Evolutionary conservation across 53 echinoderm and acorn worm species (phyloP).

Genomic region (Glandiceps talaboti): DNA sequence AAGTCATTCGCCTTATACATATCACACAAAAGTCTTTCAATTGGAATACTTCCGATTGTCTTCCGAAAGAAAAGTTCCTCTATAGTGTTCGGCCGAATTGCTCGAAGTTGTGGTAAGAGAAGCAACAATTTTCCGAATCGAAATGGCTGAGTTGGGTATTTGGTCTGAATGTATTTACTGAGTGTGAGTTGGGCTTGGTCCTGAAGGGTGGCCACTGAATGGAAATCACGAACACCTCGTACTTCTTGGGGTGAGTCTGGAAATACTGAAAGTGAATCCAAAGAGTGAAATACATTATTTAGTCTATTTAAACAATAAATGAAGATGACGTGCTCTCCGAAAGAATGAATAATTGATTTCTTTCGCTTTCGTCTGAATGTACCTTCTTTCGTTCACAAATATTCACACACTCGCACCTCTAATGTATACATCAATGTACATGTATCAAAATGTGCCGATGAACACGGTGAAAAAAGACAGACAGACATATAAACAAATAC

Average conservation of each 20-base stretch:
- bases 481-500: no score
- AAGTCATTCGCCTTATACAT: conserved; percentile 84
- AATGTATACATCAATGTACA: no score
- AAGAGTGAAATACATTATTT: no score
- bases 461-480: no score
- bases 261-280: background rate
- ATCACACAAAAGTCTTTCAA: conserved; percentile 59
- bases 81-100: conserved; percentile 70
- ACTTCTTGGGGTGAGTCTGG: conserved; percentile 28
- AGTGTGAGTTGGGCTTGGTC: conserved; percentile 93
- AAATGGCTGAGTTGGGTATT: conserved; percentile 76
- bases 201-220: conserved; percentile 56
- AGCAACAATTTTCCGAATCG: conserved; percentile 85
- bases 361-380: no score
- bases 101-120: conserved; percentile 65
- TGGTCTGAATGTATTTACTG: conserved; percentile 77
- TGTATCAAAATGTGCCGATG: no score
- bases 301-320: no score
- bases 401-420: no score
- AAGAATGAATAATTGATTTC: no score
- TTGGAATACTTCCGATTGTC: conserved; percentile 78
- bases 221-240: conserved; percentile 46
- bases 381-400: no score
- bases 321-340: no score
- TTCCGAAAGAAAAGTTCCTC: conserved; percentile 91